phyloP scores from a whole-genome alignment of 2,888 invertebrate species.

The Alloplasta piceator region DNA sequence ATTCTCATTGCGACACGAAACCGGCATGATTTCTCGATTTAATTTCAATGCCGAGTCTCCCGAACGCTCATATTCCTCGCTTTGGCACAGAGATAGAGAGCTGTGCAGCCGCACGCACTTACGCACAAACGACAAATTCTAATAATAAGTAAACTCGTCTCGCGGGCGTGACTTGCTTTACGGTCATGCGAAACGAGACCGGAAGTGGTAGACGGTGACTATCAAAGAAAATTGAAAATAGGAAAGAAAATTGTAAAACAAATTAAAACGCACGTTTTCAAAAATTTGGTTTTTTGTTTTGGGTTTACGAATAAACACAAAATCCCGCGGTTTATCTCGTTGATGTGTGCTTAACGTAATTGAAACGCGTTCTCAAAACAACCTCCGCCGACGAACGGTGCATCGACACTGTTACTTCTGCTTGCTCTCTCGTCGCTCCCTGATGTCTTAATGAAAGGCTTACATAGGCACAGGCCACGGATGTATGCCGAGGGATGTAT shows the following conservation, averaged over 20 bases:
- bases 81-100: slow-evolving; percentile 15
- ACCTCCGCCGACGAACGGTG: slow-evolving; percentile 51
- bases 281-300: neutral
- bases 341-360: neutral
- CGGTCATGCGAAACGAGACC: slow-evolving; percentile 46
- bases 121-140: slow-evolving; percentile 41
- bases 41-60: neutral
- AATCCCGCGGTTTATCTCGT: neutral
- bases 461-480: neutral
- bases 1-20: neutral
- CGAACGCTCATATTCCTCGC: slow-evolving; percentile 17
- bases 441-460: slow-evolving; percentile 50
- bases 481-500: neutral
- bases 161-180: slow-evolving; percentile 2
- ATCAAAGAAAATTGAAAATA: neutral
- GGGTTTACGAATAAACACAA: neutral
- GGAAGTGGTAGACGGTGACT: slow-evolving; percentile 28
- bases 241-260: neutral
- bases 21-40: neutral
- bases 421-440: slow-evolving; percentile 8
- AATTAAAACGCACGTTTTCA: neutral
- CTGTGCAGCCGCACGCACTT: slow-evolving; percentile 1
- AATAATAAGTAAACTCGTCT: slow-evolving; percentile 48
- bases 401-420: slow-evolving; percentile 53
- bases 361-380: slow-evolving; percentile 32